A percentile compares a stretch with the other conserved stretches of the same genome.
These are phyloP conservation scores for Ostrea edulis DNA, from an alignment of 1,140 invertebrate genomes.

Conservation along the genomic window DNA sequence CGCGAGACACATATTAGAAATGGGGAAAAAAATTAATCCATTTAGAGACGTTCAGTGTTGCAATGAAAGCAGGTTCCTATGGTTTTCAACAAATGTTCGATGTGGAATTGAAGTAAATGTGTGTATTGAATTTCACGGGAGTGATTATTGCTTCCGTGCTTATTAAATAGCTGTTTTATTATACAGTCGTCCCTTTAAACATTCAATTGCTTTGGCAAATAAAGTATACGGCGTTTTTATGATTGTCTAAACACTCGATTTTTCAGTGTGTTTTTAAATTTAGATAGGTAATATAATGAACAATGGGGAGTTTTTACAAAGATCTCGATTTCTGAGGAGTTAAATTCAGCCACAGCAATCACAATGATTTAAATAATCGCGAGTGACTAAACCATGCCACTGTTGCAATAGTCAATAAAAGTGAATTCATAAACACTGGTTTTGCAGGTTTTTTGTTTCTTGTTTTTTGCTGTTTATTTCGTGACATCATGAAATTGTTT, in stretches of 20 bases:
- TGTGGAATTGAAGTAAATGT: conserved; percentile 8
- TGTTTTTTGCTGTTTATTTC: too few relatives aligned
- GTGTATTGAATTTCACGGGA: conserved; percentile 3
- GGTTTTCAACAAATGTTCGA: not conserved
- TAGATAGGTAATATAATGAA: conserved; percentile 36
- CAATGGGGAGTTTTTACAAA: not conserved
- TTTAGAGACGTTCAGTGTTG: not conserved
- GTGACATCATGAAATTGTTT: too few relatives aligned
- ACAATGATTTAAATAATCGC: not conserved
- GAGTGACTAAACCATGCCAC: not conserved
- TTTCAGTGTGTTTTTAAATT: not conserved
- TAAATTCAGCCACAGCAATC: not conserved
- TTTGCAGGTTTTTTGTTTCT: too few relatives aligned
- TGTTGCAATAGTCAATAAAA: too few relatives aligned
- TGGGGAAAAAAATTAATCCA: not conserved
- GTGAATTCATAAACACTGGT: too few relatives aligned
- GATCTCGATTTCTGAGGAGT: not conserved
- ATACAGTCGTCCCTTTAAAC: conserved; percentile 4
- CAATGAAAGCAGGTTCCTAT: conserved; percentile 17
- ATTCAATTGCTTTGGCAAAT: conserved; percentile 30
- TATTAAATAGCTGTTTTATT: conserved; percentile 38
- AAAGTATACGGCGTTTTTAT: conserved; percentile 14
- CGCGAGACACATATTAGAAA: not conserved
- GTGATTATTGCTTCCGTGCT: not conserved
- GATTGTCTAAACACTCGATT: conserved; percentile 19